Percentiles rank a stretch among this genome's conserved stretches.
These are phyloP conservation scores for Chrysodeixis includens DNA, from an alignment of 2,888 invertebrate genomes.

Conservation along the genomic window DNA sequence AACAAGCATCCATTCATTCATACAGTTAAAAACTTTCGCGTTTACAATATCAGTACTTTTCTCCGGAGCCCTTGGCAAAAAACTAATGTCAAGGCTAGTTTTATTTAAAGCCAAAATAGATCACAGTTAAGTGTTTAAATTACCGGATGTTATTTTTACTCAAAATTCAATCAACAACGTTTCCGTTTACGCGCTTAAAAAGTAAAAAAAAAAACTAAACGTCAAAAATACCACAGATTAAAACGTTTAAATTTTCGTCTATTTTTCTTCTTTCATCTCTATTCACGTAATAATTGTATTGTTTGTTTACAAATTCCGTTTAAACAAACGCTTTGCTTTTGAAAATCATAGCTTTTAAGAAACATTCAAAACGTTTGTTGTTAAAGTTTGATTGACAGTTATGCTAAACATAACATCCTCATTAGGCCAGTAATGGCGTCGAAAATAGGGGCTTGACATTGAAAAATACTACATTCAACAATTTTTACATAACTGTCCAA, in stretches of 20 bases:
- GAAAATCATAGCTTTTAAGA: constrained; percentile 21
- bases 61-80: background rate
- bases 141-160: background rate
- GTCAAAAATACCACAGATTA: constrained; percentile 15
- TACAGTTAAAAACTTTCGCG: too few relatives aligned
- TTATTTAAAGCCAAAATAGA: background rate
- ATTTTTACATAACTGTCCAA: background rate
- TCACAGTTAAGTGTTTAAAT: background rate
- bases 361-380: constrained; percentile 26
- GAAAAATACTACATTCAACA: background rate
- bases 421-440: background rate
- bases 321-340: constrained; percentile 20
- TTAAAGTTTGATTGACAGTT: constrained; percentile 14
- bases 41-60: too few relatives aligned
- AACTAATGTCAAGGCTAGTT: background rate
- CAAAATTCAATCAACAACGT: background rate
- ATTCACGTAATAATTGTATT: background rate
- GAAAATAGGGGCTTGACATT: background rate
- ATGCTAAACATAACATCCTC: constrained; percentile 18
- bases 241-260: background rate
- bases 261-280: constrained; percentile 19
- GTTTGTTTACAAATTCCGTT: constrained; percentile 23
- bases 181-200: background rate
- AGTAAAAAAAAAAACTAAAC: constrained; percentile 5
- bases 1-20: too few relatives aligned